These are phyloP conservation scores for Epinephelus cyanopodus DNA, from an alignment of 2,113 vertebrate species.

Conservation along the genomic window DNA sequence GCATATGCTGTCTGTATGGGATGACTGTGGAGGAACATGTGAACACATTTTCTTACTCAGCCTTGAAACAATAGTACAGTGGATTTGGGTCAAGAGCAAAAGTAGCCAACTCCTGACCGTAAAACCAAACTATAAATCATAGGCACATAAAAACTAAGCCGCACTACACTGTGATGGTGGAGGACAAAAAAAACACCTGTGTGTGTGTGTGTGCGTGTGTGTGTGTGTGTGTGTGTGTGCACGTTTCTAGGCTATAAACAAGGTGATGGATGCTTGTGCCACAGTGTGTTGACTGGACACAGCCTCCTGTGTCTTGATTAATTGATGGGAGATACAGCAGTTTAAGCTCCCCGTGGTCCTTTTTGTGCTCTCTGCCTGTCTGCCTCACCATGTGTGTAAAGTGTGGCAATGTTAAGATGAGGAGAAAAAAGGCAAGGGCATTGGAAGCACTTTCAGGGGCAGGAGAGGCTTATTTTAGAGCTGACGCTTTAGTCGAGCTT, in stretches of 20 bases:
- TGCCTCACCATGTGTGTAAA: constrained; percentile 22
- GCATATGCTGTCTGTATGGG: not conserved
- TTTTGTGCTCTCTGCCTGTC: constrained; percentile 34
- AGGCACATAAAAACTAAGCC: not conserved
- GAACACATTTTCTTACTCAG: not conserved
- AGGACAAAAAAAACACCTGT: constrained; percentile 20
- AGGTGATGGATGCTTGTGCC: constrained; percentile 69
- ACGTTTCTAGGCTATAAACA: constrained; percentile 63
- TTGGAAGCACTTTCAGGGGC: constrained; percentile 20
- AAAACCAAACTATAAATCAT: constrained; percentile 40
- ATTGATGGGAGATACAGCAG: constrained; percentile 69
- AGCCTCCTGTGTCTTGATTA: constrained; percentile 71
- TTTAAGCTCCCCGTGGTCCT: constrained; percentile 46
- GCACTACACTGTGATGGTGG: constrained; percentile 8
- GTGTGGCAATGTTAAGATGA: constrained; percentile 16
- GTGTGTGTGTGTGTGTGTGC: not conserved
- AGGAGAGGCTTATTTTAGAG: constrained; percentile 42
- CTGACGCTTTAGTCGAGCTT: not conserved
- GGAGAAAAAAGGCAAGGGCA: constrained; percentile 9
- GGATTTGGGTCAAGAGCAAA: constrained; percentile 44
- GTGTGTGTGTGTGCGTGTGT: not conserved
- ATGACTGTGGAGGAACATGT: not conserved
- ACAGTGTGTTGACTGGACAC: constrained; percentile 67
- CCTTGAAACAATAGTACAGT: constrained; percentile 11
- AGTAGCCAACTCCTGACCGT: not conserved